These are phyloP conservation scores for Philypnodon macrostomus DNA, from an alignment of 2,797 vertebrate genomes.

Conservation along the genomic window DNA sequence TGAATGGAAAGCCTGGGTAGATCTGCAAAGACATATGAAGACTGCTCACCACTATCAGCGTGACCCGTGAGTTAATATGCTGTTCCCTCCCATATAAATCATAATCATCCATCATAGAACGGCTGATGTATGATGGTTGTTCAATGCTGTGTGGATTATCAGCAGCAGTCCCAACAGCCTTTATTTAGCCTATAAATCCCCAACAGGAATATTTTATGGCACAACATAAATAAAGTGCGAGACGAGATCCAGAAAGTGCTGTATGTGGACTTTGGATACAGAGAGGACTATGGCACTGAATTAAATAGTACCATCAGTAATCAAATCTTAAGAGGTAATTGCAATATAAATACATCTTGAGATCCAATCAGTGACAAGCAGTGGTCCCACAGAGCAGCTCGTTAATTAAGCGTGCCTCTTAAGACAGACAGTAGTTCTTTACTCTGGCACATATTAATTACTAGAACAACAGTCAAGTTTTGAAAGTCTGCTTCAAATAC, in stretches of 20 bases:
- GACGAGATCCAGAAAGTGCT: background rate
- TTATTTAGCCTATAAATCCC: conserved; percentile 14
- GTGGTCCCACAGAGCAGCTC: too few relatives aligned
- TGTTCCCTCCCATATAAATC: conserved; percentile 15
- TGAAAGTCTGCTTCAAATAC: too few relatives aligned
- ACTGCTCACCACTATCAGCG: conserved; percentile 16
- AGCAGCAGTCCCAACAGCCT: background rate
- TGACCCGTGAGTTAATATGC: conserved; percentile 9
- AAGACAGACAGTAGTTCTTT: too few relatives aligned
- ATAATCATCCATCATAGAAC: conserved; percentile 27
- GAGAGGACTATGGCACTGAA: background rate
- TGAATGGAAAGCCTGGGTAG: background rate
- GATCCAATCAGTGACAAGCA: too few relatives aligned
- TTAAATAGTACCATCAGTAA: background rate
- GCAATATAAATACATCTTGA: background rate
- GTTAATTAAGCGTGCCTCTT: too few relatives aligned
- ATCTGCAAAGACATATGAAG: conserved; percentile 3
- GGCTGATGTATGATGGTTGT: conserved; percentile 30
- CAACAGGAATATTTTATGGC: background rate
- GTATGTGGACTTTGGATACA: background rate
- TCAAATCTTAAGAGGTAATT: background rate
- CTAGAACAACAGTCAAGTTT: too few relatives aligned
- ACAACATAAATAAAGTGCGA: background rate
- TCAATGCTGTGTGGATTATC: conserved; percentile 18
- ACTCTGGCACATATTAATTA: too few relatives aligned